Conservation (phyloP, 2,797 vertebrate species). For the Urophycis tenuis region DNA sequence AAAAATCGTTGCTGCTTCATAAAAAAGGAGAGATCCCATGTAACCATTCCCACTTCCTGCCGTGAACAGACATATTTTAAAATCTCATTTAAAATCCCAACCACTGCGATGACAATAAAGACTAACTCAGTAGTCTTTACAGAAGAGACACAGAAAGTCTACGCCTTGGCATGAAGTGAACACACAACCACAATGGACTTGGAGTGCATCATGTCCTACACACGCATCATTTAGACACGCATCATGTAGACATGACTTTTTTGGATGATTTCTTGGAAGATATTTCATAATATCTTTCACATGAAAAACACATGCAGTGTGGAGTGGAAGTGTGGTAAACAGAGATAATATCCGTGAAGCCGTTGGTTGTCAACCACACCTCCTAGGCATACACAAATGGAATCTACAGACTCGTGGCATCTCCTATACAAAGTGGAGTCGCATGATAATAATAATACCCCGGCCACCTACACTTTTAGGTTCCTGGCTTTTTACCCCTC, state of each 20-base stretch:
- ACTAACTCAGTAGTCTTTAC: background rate
- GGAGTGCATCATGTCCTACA: too few relatives aligned
- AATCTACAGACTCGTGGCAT: background rate
- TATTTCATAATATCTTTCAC: background rate
- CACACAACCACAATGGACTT: background rate
- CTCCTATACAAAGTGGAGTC: background rate
- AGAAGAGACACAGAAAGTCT: background rate
- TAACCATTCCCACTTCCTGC: background rate
- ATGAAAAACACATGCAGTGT: background rate
- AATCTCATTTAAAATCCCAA: background rate
- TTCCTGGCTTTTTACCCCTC: too few relatives aligned
- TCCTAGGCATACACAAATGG: background rate
- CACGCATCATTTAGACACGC: too few relatives aligned
- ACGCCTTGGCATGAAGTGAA: background rate
- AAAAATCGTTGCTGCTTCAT: background rate
- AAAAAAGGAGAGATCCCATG: background rate
- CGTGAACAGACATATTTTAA: background rate
- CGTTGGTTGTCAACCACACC: background rate
- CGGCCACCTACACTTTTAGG: too few relatives aligned
- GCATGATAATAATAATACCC: background rate
- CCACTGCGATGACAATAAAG: too few relatives aligned
- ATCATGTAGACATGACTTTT: too few relatives aligned
- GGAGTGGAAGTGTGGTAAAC: background rate
- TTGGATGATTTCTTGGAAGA: too few relatives aligned
- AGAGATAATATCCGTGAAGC: background rate